Percentiles rank a stretch among this genome's conserved stretches.
phyloP scores from a whole-genome alignment of 2,888 invertebrate species.

The Drosophila prostipennis region DNA sequence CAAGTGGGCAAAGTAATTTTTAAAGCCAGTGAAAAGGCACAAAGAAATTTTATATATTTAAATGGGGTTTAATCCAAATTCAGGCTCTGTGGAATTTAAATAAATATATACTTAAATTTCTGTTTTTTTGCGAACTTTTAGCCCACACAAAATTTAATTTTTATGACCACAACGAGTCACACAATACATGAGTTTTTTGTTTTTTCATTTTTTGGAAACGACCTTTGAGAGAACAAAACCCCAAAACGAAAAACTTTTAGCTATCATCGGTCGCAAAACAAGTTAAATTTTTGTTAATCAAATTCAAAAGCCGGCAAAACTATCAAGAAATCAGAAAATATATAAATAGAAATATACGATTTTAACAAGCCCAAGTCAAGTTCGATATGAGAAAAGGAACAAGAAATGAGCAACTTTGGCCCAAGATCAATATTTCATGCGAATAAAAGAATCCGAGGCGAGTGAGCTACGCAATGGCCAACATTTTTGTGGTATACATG shows the following conservation, averaged over 20 bases:
- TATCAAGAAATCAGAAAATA: constrained; percentile 55
- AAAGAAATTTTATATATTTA: constrained; percentile 29
- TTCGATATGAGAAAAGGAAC: constrained; percentile 19
- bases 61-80: constrained; percentile 29
- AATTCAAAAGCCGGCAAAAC: constrained; percentile 59
- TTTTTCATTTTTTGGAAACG: constrained; percentile 42
- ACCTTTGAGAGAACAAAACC: constrained; percentile 74
- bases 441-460: constrained; percentile 29
- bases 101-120: constrained; percentile 7
- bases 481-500: constrained; percentile 29
- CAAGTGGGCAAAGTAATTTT: constrained; percentile 16
- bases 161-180: constrained; percentile 37
- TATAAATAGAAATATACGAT: constrained; percentile 60
- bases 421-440: constrained; percentile 31
- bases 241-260: constrained; percentile 38
- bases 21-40: constrained; percentile 16
- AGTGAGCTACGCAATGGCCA: constrained; percentile 25
- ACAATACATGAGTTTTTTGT: constrained; percentile 24
- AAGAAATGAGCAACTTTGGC: constrained; percentile 18
- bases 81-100: constrained; percentile 22
- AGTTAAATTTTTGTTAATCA: constrained; percentile 65
- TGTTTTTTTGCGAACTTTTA: constrained; percentile 24
- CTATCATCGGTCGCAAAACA: constrained; percentile 56
- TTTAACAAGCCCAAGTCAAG: constrained; percentile 46
- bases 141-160: constrained; percentile 37